Evolutionary conservation across 2,113 vertebrate genomes (phyloP).

Genomic region (Lathamus discolor): DNA sequence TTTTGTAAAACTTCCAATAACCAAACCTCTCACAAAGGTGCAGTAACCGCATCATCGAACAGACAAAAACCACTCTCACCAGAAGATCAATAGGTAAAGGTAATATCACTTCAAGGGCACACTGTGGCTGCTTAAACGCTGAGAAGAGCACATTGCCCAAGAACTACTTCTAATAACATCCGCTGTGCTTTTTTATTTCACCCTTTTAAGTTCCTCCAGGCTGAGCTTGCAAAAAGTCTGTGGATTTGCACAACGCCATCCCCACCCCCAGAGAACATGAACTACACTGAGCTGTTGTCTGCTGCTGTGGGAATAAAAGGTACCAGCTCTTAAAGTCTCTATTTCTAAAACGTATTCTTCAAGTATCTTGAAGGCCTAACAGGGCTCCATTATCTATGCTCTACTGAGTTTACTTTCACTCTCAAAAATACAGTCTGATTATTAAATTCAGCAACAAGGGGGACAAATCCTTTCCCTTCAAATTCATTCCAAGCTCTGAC

Average conservation of each 20-base stretch:
- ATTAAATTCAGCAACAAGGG: not conserved
- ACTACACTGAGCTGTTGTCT: not conserved
- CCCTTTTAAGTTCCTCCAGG: slow-evolving; percentile 36
- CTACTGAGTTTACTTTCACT: not conserved
- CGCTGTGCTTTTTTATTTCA: not conserved
- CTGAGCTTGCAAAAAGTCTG: not conserved
- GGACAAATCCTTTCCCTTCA: not conserved
- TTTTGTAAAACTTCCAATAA: not conserved
- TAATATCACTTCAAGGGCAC: slow-evolving; percentile 15
- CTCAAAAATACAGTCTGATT: not conserved
- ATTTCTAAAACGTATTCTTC: not conserved
- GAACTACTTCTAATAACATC: slow-evolving; percentile 27
- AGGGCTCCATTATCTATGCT: not conserved
- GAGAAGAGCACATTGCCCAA: not conserved
- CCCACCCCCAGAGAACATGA: not conserved
- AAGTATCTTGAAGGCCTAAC: not conserved
- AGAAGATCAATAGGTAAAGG: slow-evolving; percentile 14
- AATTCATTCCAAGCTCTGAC: not conserved
- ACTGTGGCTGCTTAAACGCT: not conserved
- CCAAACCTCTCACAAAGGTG: not conserved
- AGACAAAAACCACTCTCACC: not conserved
- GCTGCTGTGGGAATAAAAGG: not conserved
- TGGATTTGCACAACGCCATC: not conserved
- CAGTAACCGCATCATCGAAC: not conserved
- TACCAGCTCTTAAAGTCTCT: not conserved